Conservation (phyloP, 2,113 vertebrate species). For the Mirounga angustirostris region DNA sequence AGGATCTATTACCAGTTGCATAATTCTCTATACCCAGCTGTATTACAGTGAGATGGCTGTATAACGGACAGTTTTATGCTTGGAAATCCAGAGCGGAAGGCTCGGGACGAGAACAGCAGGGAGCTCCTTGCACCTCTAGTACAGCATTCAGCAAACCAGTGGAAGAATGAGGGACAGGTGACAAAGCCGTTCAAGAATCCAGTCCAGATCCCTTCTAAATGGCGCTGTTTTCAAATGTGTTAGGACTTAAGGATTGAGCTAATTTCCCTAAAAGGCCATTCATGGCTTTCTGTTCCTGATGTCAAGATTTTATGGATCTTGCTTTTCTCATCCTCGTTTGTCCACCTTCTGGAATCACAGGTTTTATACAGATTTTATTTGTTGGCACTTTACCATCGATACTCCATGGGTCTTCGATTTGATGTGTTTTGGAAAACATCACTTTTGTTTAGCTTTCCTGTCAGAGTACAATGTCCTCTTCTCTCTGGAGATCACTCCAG, state of each 20-base stretch:
- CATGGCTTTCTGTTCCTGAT: conserved; percentile 68
- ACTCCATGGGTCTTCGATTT: not conserved
- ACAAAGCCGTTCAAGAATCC: conserved; percentile 82
- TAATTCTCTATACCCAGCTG: conserved; percentile 48
- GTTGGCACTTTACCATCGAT: conserved; percentile 66
- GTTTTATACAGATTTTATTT: conserved; percentile 56
- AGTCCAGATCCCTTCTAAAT: conserved; percentile 71
- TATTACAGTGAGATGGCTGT: conserved; percentile 55
- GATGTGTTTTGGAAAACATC: conserved; percentile 68
- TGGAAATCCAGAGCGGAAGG: conserved; percentile 76
- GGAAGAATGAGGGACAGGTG: conserved; percentile 74
- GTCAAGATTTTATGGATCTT: conserved; percentile 72
- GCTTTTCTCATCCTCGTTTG: conserved; percentile 74
- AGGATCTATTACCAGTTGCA: not conserved
- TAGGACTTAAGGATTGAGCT: conserved; percentile 71
- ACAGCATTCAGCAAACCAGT: conserved; percentile 66
- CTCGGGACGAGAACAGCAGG: conserved; percentile 67
- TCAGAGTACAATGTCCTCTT: conserved; percentile 30
- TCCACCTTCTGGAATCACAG: conserved; percentile 62
- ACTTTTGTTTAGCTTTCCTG: conserved; percentile 30
- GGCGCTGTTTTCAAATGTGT: conserved; percentile 80
- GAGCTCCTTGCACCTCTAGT: conserved; percentile 53
- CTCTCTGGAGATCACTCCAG: not conserved
- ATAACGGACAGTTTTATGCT: conserved; percentile 44
- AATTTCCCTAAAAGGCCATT: conserved; percentile 70